Evolutionary conservation across 2,797 vertebrate genomes (phyloP).

Genomic region (Hippoglossus hippoglossus): DNA sequence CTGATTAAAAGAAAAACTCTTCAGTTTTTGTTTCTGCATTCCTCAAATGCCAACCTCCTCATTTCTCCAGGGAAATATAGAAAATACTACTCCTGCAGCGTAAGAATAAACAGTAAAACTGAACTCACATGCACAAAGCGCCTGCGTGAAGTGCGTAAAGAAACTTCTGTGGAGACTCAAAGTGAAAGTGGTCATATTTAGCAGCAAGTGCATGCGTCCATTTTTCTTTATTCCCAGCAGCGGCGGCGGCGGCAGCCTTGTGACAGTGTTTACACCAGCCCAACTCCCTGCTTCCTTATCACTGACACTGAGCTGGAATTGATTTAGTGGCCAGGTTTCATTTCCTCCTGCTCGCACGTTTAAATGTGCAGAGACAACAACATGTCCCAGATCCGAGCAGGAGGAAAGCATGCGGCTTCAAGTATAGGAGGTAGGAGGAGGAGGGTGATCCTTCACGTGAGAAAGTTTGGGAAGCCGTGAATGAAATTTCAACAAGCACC

Average conservation of each 20-base stretch:
- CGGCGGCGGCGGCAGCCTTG: background rate
- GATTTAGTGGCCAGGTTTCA: conserved; percentile 4
- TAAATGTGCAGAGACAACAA: background rate
- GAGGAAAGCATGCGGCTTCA: background rate
- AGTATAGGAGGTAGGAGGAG: background rate
- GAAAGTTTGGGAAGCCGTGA: conserved; percentile 52
- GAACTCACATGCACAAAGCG: background rate
- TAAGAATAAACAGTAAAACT: background rate
- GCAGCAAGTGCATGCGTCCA: conserved; percentile 55
- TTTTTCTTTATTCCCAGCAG: conserved; percentile 7
- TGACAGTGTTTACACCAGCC: conserved; percentile 29
- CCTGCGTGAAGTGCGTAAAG: background rate
- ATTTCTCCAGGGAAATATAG: conserved; percentile 41
- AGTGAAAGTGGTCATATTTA: conserved; percentile 8
- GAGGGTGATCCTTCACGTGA: conserved; percentile 12
- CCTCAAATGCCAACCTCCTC: conserved; percentile 65
- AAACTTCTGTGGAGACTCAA: background rate
- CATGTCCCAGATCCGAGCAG: background rate
- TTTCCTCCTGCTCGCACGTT: background rate
- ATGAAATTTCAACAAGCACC: conserved; percentile 30
- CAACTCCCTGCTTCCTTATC: conserved; percentile 38
- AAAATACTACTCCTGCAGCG: background rate
- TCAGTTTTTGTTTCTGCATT: conserved; percentile 75
- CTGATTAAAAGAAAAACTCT: conserved; percentile 52
- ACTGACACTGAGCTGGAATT: background rate